These are phyloP conservation scores for Pelvicachromis taeniatus DNA, from an alignment of 2,113 vertebrate genomes.

Conservation along the genomic window DNA sequence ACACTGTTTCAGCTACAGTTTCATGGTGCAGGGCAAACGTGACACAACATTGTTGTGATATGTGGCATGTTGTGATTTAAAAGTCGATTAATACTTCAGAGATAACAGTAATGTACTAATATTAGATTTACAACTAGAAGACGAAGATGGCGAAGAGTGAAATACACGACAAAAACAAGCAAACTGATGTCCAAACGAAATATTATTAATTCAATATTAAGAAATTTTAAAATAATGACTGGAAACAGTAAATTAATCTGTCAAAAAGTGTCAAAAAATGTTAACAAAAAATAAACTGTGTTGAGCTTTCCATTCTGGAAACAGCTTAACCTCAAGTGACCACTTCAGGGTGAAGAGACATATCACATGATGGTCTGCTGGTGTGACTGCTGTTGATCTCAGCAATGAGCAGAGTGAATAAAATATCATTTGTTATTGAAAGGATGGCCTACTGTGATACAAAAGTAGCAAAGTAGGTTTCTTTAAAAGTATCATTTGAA, in stretches of 20 bases:
- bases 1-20: background rate
- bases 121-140: background rate
- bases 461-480: background rate
- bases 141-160: background rate
- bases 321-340: background rate
- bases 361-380: background rate
- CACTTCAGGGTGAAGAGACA: background rate
- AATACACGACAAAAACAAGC: background rate
- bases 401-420: background rate
- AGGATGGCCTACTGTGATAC: background rate
- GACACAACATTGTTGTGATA: background rate
- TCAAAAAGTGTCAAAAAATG: background rate
- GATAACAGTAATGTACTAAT: background rate
- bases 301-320: background rate
- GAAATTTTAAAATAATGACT: background rate
- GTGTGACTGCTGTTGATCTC: background rate
- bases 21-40: background rate
- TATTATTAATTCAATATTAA: background rate
- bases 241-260: background rate
- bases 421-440: background rate
- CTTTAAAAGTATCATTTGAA: background rate
- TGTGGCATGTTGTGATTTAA: background rate
- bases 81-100: background rate
- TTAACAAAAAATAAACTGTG: background rate
- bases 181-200: accelerated